A percentile compares a stretch with the other conserved stretches of the same genome.
phyloP scores from a whole-genome alignment of 1,140 invertebrate species.

The Mya arenaria region DNA sequence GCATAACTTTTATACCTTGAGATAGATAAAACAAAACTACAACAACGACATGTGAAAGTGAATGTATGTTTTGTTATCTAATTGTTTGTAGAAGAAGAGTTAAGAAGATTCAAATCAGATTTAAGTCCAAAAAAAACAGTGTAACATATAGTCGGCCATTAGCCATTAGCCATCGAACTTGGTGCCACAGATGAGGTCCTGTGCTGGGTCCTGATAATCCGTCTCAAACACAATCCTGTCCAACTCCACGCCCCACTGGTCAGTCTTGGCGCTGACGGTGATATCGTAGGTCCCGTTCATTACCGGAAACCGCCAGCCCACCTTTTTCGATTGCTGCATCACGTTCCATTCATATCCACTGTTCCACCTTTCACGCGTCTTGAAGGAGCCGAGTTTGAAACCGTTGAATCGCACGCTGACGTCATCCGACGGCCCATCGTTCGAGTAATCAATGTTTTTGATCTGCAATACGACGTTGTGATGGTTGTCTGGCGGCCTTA shows the following conservation, averaged over 20 bases:
- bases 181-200: slow-evolving; percentile 29
- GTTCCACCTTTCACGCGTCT: slow-evolving; percentile 22
- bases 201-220: slow-evolving; percentile 31
- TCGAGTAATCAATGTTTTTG: slow-evolving; percentile 38
- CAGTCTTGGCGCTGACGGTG: neutral
- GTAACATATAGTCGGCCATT: too few species aligned
- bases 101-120: too few species aligned
- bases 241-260: slow-evolving; percentile 44
- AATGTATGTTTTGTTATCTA: too few species aligned
- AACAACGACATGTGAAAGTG: too few species aligned
- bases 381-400: slow-evolving; percentile 14
- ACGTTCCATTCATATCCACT: slow-evolving; percentile 48
- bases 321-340: neutral
- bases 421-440: slow-evolving; percentile 38
- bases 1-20: too few species aligned
- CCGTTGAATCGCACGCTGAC: slow-evolving; percentile 9
- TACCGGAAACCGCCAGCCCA: neutral
- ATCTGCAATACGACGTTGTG: slow-evolving; percentile 21
- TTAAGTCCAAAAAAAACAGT: too few species aligned
- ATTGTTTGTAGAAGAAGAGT: too few species aligned
- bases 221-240: slow-evolving; percentile 37
- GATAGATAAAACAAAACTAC: too few species aligned
- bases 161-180: too few species aligned
- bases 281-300: slow-evolving; percentile 9
- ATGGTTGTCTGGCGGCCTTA: neutral